phyloP scores from a whole-genome alignment of 2,113 vertebrate genomes.

The Pterocles gutturalis region DNA sequence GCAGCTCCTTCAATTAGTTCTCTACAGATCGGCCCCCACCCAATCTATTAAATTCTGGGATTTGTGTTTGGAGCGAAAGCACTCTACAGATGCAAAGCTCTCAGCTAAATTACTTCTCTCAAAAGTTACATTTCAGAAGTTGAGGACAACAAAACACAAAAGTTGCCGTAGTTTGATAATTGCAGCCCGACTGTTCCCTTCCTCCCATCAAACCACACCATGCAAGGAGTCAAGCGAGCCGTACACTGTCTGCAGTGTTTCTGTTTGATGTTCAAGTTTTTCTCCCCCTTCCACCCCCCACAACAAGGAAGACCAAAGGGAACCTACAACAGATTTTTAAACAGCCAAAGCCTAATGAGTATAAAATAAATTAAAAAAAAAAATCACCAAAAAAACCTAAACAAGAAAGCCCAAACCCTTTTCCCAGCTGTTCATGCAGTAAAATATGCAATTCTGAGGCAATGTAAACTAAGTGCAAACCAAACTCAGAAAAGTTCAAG shows the following conservation, averaged over 20 bases:
- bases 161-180: neutral
- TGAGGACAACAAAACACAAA: neutral
- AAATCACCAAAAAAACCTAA: neutral
- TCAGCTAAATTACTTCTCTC: slow-evolving; percentile 28
- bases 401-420: neutral
- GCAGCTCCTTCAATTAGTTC: slow-evolving; percentile 34
- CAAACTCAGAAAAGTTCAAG: neutral
- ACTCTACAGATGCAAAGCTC: neutral
- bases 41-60: slow-evolving; percentile 38
- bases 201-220: neutral
- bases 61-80: neutral
- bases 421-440: neutral
- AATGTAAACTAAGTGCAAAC: neutral
- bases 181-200: neutral
- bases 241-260: neutral
- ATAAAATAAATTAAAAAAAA: neutral
- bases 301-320: neutral
- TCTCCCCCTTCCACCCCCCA: neutral
- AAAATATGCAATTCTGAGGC: neutral
- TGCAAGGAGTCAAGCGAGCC: neutral
- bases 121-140: neutral
- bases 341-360: neutral
- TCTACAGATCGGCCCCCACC: neutral
- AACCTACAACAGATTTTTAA: slow-evolving; percentile 5
- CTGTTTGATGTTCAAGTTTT: neutral